Percentiles rank a stretch among this genome's conserved stretches.
These are phyloP conservation scores for Aphyosemion australe DNA, from an alignment of 2,113 vertebrate genomes.

Conservation along the genomic window DNA sequence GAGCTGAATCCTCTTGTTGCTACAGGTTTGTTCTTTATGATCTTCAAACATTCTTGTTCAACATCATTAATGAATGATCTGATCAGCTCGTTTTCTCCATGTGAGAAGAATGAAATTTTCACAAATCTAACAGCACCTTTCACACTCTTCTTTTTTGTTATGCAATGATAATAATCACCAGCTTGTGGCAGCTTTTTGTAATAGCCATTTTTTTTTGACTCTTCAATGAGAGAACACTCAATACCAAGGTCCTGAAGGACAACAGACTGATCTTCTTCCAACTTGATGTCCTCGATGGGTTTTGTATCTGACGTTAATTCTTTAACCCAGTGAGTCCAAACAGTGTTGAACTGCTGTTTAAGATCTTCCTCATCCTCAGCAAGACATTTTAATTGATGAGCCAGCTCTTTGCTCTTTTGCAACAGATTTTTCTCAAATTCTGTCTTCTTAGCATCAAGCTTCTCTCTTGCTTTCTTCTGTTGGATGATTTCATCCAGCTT, in stretches of 20 bases:
- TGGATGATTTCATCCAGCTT: slow-evolving; percentile 42
- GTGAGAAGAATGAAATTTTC: fast-evolving
- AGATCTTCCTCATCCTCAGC: slow-evolving; percentile 24
- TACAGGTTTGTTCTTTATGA: slow-evolving; percentile 30
- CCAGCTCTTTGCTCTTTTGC: slow-evolving; percentile 42
- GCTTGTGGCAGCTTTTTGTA: not conserved
- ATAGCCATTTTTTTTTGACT: fast-evolving
- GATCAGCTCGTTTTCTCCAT: not conserved
- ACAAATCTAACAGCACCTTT: not conserved
- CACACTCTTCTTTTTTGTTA: not conserved
- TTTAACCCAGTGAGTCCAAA: slow-evolving; percentile 4
- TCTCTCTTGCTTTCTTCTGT: slow-evolving; percentile 37
- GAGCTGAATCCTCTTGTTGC: slow-evolving; percentile 25
- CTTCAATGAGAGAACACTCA: not conserved
- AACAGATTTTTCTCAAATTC: slow-evolving; percentile 37
- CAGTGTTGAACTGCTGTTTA: slow-evolving; percentile 8
- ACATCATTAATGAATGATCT: not conserved
- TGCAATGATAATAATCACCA: slow-evolving; percentile 17
- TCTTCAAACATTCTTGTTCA: not conserved
- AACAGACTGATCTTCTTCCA: fast-evolving
- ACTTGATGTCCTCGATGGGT: slow-evolving; percentile 23
- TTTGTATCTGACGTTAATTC: slow-evolving; percentile 19
- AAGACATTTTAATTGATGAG: slow-evolving; percentile 26
- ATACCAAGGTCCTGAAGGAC: not conserved
- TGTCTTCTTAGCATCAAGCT: slow-evolving; percentile 22